Evolutionary conservation across 2,888 invertebrate genomes (phyloP).

Genomic region (Caenorhabditis sulstoni): DNA sequence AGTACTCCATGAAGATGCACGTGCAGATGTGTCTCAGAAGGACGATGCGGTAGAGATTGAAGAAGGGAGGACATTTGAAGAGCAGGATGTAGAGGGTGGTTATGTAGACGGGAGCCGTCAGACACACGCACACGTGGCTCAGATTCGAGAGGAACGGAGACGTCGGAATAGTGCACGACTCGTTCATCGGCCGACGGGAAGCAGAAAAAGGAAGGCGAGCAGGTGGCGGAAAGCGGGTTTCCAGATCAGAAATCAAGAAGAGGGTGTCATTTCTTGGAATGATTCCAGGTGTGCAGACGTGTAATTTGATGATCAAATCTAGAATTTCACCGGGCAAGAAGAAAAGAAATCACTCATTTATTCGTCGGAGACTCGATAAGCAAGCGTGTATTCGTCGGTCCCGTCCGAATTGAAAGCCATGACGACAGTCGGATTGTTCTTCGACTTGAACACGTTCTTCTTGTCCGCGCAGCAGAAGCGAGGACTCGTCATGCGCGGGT

Average conservation of each 20-base stretch:
- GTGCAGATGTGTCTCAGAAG: constrained; percentile 32
- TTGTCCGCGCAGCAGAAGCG: constrained; percentile 18
- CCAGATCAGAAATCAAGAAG: too few relatives aligned
- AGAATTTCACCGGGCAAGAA: too few relatives aligned
- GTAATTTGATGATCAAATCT: too few relatives aligned
- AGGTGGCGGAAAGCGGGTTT: too few relatives aligned
- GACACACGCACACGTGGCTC: constrained; percentile 30
- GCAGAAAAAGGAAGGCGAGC: too few relatives aligned
- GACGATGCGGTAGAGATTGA: constrained; percentile 23
- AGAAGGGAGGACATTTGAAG: constrained; percentile 33
- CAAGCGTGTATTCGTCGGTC: constrained; percentile 15
- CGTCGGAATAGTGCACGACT: constrained; percentile 29
- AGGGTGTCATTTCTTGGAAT: too few relatives aligned
- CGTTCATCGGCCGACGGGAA: constrained; percentile 28
- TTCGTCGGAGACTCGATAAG: constrained; percentile 15
- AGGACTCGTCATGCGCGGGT: constrained; percentile 26
- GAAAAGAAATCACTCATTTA: neutral
- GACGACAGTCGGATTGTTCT: constrained; percentile 28
- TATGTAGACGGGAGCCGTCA: constrained; percentile 35
- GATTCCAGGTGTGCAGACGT: too few relatives aligned
- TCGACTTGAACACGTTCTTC: neutral
- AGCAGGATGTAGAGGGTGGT: constrained; percentile 25
- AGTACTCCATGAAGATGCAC: constrained; percentile 46
- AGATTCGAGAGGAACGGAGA: constrained; percentile 20
- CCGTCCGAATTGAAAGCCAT: constrained; percentile 29